These are phyloP conservation scores for Eristalis pertinax DNA, from an alignment of 2,888 invertebrate species.

Conservation along the genomic window DNA sequence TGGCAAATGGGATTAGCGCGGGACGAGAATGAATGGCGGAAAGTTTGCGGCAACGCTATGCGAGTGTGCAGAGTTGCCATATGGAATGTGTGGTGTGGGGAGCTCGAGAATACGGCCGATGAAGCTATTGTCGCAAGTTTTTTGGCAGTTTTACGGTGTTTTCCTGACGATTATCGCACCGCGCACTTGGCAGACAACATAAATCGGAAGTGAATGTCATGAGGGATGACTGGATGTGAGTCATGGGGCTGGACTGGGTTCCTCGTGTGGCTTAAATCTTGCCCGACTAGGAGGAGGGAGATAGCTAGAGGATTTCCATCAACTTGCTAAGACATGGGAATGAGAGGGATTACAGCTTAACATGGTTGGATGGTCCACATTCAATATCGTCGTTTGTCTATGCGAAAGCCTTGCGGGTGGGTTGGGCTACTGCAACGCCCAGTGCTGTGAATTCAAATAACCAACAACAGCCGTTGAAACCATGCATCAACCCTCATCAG, in stretches of 20 bases:
- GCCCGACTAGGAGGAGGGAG: too few relatives aligned
- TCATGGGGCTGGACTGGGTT: background rate
- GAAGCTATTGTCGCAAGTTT: slow-evolving; percentile 1
- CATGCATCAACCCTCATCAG: background rate
- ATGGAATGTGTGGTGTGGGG: background rate
- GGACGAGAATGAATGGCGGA: slow-evolving; percentile 2
- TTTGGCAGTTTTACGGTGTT: background rate
- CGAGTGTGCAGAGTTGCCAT: background rate
- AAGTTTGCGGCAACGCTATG: slow-evolving; percentile 3
- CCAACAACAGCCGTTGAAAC: background rate
- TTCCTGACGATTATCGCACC: background rate
- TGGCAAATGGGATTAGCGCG: background rate
- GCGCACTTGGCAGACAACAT: background rate
- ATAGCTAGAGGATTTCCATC: too few relatives aligned
- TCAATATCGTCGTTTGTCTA: too few relatives aligned
- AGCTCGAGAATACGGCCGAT: background rate
- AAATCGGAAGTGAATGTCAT: background rate
- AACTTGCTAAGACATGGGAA: too few relatives aligned
- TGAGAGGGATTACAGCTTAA: too few relatives aligned
- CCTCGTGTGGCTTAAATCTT: too few relatives aligned
- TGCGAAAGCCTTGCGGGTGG: too few relatives aligned
- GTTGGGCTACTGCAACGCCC: too few relatives aligned
- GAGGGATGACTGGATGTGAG: background rate
- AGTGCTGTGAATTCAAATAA: too few relatives aligned
- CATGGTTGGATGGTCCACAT: too few relatives aligned